Base-by-base conservation (phyloP, 2,113 vertebrate species). In the Centrocercus urophasianus region DNA sequence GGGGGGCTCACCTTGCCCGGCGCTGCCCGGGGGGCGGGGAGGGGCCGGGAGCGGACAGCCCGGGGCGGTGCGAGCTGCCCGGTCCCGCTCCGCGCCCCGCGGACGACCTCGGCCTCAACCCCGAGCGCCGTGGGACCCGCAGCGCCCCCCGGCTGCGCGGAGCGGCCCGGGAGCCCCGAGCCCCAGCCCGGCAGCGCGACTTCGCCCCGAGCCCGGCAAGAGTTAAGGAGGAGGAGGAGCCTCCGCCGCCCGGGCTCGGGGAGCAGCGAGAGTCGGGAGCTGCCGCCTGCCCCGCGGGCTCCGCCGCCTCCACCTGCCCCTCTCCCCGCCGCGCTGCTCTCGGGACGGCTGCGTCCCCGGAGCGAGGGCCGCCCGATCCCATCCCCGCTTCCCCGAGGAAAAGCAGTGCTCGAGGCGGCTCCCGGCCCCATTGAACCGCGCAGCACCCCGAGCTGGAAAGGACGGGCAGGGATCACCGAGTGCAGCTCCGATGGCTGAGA, bases 161-260 rank as follows among this genome's bases (percentile, higher is more conserved):
- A 24, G 45, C 14, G 40, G 32, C 9, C 38, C 28, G 57, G 14
- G 24, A 56, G 9, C 22, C 71, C 60, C 38, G 16, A 6, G 21
- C 67, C 10, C 54, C 63, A 20, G 63, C 66, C 67, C 34, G 1
- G 88, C 10, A 7, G 38, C 12, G 42, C 43, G 66, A 30, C n/a
- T 25, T 43, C 18, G 47, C 36, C 48, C 48, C 65, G 38, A 50
- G 13, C n/a, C 66, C 63, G 48, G 75, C 76, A 86, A 66, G 94
- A 64, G 94, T 95, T 95, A 92, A 91, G 73, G 77, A 59, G 36
- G 83, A 80, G 94, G 86, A 80, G 89, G 86, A 79, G 89, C 63
- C 59, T 86, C 16, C 38, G 69, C 59, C 10, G 56, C n/a, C 42
- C 10, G 36, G 14, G 57, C 74, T 57, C 40, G 59, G 63, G 20